Percentiles rank a stretch among this genome's conserved stretches.
These are phyloP conservation scores for Salarias fasciatus DNA, from an alignment of 2,797 vertebrate species.

Conservation along the genomic window DNA sequence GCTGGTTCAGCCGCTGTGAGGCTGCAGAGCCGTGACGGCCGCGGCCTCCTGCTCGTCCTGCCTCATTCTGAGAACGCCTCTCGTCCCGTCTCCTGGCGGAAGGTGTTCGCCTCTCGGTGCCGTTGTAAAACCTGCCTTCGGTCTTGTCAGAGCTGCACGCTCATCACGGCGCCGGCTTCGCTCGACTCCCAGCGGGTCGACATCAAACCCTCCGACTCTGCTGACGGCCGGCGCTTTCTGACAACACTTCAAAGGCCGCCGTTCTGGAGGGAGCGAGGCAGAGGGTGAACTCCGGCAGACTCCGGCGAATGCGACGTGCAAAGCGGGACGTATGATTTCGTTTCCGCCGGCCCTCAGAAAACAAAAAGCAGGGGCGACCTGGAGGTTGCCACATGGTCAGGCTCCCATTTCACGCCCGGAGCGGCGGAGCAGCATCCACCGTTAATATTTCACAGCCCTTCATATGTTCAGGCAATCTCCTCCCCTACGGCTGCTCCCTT, in stretches of 20 bases:
- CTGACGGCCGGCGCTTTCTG: constrained; percentile 55
- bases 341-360: not conserved
- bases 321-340: too few species aligned
- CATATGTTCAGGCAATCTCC: constrained; percentile 72
- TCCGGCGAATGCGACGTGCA: constrained; percentile 17
- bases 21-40: too few species aligned
- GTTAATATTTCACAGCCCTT: constrained; percentile 78
- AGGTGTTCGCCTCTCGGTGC: too few species aligned
- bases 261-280: constrained; percentile 22
- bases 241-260: constrained; percentile 49
- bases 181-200: constrained; percentile 47
- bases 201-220: constrained; percentile 50
- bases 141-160: constrained; percentile 22
- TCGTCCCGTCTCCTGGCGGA: too few species aligned
- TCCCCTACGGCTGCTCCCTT: constrained; percentile 66
- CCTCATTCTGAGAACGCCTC: too few species aligned
- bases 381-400: constrained; percentile 57
- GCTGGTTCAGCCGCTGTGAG: too few species aligned
- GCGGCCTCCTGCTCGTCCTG: too few species aligned
- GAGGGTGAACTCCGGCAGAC: too few species aligned
- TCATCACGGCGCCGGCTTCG: constrained; percentile 43
- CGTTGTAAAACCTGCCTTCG: constrained; percentile 23
- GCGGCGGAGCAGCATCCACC: constrained; percentile 64
- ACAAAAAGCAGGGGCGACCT: constrained; percentile 20
- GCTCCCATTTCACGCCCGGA: constrained; percentile 49